Evolutionary conservation across 2,888 invertebrate genomes (phyloP).

Genomic region (Cecidostiba fungosa): DNA sequence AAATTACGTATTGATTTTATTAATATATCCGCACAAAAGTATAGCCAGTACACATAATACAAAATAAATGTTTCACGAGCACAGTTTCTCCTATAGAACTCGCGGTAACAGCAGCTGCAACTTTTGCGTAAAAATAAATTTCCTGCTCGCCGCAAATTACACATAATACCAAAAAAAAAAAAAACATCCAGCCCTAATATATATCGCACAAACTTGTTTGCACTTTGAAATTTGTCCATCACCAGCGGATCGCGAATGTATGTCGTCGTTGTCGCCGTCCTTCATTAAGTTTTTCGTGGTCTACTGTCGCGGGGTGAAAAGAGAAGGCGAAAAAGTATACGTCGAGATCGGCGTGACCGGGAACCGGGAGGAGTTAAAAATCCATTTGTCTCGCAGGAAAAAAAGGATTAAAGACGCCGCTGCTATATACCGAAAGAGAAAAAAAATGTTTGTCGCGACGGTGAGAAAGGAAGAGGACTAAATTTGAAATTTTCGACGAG

Average conservation of each 20-base stretch:
- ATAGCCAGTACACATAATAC: not conserved
- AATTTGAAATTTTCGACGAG: no score
- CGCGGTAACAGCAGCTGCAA: not conserved
- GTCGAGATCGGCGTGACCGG: conserved; percentile 17
- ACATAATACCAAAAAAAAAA: not conserved
- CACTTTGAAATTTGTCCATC: not conserved
- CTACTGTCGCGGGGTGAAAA: not conserved
- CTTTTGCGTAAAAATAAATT: not conserved
- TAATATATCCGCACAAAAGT: no score
- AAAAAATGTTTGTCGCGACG: no score
- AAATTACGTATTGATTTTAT: no score
- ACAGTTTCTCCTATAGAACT: not conserved
- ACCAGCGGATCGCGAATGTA: not conserved
- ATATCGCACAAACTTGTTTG: not conserved
- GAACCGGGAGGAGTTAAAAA: conserved; percentile 65
- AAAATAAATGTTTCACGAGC: not conserved
- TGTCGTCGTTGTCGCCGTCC: conserved; percentile 15
- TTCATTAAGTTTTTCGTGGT: conserved; percentile 50
- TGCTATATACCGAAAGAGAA: not conserved
- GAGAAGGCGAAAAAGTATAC: conserved; percentile 39
- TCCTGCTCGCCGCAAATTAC: not conserved
- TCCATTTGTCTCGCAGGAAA: conserved; percentile 66
- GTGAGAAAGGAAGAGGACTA: no score
- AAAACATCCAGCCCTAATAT: not conserved
- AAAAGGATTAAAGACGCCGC: conserved; percentile 9